Evolutionary conservation across 2,797 vertebrate genomes (phyloP).

Genomic region (Pempheris klunzingeri): DNA sequence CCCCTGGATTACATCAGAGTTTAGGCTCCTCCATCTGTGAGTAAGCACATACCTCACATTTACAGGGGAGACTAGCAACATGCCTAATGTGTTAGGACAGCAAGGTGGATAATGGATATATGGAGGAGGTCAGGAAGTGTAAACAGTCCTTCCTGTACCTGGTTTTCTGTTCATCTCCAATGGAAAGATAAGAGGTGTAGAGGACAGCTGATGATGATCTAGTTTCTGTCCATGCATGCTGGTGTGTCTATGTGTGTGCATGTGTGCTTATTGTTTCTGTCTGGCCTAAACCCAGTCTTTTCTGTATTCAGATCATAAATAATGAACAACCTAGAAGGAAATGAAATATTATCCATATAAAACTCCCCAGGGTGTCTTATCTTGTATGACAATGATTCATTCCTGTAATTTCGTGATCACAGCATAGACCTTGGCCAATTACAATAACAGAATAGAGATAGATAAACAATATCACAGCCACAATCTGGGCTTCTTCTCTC

Average conservation of each 20-base stretch:
- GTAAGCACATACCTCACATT: slow-evolving; percentile 80
- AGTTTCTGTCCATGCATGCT: slow-evolving; percentile 65
- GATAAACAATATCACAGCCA: slow-evolving; percentile 58
- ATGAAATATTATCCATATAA: slow-evolving; percentile 72
- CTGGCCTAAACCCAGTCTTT: slow-evolving; percentile 58
- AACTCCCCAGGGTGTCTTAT: slow-evolving; percentile 73
- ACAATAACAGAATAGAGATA: slow-evolving; percentile 62
- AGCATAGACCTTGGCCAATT: slow-evolving; percentile 63
- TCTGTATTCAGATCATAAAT: slow-evolving; percentile 72
- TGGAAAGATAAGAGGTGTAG: slow-evolving; percentile 58
- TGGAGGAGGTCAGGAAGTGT: slow-evolving; percentile 66
- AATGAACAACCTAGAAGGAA: slow-evolving; percentile 67
- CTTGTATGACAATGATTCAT: slow-evolving; percentile 71
- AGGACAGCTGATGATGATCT: slow-evolving; percentile 48
- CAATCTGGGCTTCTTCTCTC: slow-evolving; percentile 62
- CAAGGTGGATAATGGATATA: slow-evolving; percentile 58
- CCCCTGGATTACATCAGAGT: slow-evolving; percentile 83
- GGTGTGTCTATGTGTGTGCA: slow-evolving; percentile 40
- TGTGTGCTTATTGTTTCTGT: slow-evolving; percentile 60
- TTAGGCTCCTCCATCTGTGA: slow-evolving; percentile 77
- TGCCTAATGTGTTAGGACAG: slow-evolving; percentile 52
- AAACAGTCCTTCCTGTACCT: slow-evolving; percentile 66
- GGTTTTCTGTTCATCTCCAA: slow-evolving; percentile 54
- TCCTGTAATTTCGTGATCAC: slow-evolving; percentile 70
- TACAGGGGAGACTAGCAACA: slow-evolving; percentile 61